Evolutionary conservation across 2,888 invertebrate species (phyloP).

Genomic region (Encarsia formosa): DNA sequence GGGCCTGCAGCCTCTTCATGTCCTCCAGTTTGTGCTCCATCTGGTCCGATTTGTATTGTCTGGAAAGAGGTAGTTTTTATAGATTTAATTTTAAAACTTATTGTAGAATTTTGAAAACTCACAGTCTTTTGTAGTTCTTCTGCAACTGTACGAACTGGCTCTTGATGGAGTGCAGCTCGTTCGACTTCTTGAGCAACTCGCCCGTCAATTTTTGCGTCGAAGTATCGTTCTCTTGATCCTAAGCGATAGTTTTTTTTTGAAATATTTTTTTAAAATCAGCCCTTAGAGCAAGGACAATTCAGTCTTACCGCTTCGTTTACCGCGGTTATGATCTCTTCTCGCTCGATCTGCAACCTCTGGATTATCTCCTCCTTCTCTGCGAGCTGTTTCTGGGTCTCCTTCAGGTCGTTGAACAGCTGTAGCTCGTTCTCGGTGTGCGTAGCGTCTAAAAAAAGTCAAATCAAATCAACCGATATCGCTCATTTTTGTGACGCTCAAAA

Average conservation of each 20-base stretch:
- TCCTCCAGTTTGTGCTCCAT: conserved; percentile 35
- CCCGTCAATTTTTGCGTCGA: conserved; percentile 54
- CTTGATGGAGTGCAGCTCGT: conserved; percentile 37
- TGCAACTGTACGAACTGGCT: conserved; percentile 31
- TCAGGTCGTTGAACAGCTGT: conserved; percentile 55
- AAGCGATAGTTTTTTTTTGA: background rate
- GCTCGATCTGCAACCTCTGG: conserved; percentile 52
- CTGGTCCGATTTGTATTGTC: conserved; percentile 34
- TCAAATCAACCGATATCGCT: too few species aligned
- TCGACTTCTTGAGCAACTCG: conserved; percentile 54
- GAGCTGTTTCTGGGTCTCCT: conserved; percentile 48
- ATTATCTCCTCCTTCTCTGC: conserved; percentile 51
- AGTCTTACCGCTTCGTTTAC: conserved; percentile 53
- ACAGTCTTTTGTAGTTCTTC: conserved; percentile 32
- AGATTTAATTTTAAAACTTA: too few species aligned
- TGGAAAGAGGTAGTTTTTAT: conserved; percentile 24
- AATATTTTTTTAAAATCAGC: background rate
- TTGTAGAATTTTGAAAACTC: conserved; percentile 15
- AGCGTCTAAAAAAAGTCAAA: conserved; percentile 28
- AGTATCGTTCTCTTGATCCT: conserved; percentile 50
- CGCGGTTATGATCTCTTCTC: conserved; percentile 54
- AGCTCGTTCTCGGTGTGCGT: conserved; percentile 50
- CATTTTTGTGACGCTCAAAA: too few species aligned
- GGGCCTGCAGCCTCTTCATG: conserved; percentile 29
- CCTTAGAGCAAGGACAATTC: conserved; percentile 23